Percentiles rank a stretch among this genome's conserved stretches.
These are phyloP conservation scores for Felis catus DNA, from an alignment of 2,113 vertebrate species.

Conservation along the genomic window DNA sequence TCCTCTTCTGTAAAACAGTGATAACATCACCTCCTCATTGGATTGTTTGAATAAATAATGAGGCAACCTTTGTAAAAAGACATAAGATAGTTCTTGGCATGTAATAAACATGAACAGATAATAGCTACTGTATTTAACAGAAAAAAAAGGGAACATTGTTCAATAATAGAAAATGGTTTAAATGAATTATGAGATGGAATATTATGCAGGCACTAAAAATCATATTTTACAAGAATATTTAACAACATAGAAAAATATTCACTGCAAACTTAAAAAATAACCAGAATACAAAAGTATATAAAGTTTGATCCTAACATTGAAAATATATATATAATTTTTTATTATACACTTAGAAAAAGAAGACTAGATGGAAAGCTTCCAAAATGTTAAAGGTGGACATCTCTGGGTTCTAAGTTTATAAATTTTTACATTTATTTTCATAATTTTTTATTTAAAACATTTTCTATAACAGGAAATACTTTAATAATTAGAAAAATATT, in stretches of 20 bases:
- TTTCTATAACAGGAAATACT: neutral
- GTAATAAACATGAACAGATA: neutral
- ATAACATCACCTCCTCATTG: neutral
- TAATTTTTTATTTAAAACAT: neutral
- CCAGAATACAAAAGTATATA: neutral
- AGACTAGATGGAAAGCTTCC: neutral
- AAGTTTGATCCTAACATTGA: neutral
- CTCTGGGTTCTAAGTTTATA: neutral
- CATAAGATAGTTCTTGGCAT: neutral
- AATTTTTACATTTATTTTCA: neutral
- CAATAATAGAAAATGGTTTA: neutral
- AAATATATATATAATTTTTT: neutral
- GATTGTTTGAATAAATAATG: neutral
- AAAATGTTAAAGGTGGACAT: neutral
- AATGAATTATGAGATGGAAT: neutral
- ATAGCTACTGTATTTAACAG: neutral
- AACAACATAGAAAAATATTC: neutral
- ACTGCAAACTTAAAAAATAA: neutral
- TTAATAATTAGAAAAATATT: neutral
- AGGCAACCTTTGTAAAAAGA: neutral
- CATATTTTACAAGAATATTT: neutral
- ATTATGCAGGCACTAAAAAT: neutral
- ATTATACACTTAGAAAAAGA: neutral
- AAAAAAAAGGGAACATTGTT: slow-evolving; percentile 16
- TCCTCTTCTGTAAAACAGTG: neutral